Evolutionary conservation across 2,797 vertebrate species (phyloP).

Genomic region (Hozukius guyotensis): DNA sequence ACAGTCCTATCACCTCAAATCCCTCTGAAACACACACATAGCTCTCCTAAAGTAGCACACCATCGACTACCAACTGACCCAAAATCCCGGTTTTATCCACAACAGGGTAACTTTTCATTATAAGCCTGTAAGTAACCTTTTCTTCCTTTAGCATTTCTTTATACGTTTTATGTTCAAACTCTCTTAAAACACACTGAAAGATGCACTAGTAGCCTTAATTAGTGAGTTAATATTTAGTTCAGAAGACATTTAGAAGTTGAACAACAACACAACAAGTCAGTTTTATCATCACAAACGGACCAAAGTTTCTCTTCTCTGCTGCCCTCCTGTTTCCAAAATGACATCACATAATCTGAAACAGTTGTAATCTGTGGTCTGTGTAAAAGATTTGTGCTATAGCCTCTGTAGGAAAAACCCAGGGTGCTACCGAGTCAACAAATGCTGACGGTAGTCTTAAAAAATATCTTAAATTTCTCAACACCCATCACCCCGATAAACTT

Average conservation of each 20-base stretch:
- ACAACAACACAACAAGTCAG: conserved; percentile 43
- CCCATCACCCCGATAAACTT: conserved; percentile 73
- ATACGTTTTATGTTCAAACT: not conserved
- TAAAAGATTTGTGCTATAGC: conserved; percentile 84
- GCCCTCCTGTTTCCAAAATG: conserved; percentile 63
- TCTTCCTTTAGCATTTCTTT: conserved; percentile 3
- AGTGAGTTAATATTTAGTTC: conserved; percentile 48
- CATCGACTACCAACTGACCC: not conserved
- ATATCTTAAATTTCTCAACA: conserved; percentile 79
- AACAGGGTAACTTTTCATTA: not conserved
- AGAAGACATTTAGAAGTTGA: conserved; percentile 47
- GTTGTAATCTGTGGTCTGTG: conserved; percentile 68
- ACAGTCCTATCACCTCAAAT: not conserved
- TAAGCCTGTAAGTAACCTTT: not conserved
- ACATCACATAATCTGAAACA: conserved; percentile 83
- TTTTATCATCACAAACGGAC: conserved; percentile 43
- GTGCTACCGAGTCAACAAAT: conserved; percentile 66
- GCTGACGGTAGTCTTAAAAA: conserved; percentile 83
- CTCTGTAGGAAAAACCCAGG: conserved; percentile 82
- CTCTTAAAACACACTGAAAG: conserved; percentile 22
- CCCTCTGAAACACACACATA: not conserved
- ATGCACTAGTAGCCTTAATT: conserved; percentile 18
- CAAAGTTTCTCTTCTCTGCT: conserved; percentile 39
- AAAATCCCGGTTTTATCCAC: not conserved
- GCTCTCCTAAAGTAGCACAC: not conserved